Percentiles rank a stretch among this genome's conserved stretches.
Conservation (phyloP, 2,888 invertebrate genomes). For the Hydraecia micacea region DNA sequence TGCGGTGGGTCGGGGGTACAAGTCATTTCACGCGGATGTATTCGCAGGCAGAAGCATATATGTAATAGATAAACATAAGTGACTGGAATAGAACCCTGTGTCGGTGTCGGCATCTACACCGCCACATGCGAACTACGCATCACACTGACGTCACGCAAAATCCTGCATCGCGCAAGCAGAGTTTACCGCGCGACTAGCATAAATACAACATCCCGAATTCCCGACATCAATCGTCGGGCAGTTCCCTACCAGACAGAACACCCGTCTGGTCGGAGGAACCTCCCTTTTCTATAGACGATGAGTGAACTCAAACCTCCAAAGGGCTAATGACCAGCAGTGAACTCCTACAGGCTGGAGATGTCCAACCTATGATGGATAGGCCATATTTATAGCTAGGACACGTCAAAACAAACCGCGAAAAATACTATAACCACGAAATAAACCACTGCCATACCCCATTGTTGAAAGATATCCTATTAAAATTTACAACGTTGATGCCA, state of each 20-base stretch:
- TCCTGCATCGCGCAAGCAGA: too few relatives aligned
- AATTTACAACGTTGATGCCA: conserved; percentile 66
- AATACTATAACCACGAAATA: conserved; percentile 34
- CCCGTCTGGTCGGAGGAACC: not conserved
- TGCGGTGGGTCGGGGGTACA: too few relatives aligned
- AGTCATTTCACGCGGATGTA: too few relatives aligned
- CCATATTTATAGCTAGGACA: not conserved
- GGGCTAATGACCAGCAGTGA: not conserved
- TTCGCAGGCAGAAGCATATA: too few relatives aligned
- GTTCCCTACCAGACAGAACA: not conserved
- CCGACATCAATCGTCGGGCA: not conserved
- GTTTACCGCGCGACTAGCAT: not conserved
- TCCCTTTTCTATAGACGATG: not conserved
- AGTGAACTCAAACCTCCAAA: not conserved
- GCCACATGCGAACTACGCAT: too few relatives aligned
- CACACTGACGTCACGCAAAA: too few relatives aligned
- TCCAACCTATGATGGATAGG: not conserved
- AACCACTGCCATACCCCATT: conserved; percentile 39
- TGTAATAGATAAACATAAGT: not conserved
- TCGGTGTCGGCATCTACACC: too few relatives aligned
- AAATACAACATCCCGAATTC: not conserved
- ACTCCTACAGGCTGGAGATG: not conserved
- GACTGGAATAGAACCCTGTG: not conserved
- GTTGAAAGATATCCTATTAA: conserved; percentile 60
- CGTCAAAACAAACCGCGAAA: conserved; percentile 10